Base-by-base conservation (phyloP, 1,140 invertebrate species). In the Pteromalus puparum region DNA sequence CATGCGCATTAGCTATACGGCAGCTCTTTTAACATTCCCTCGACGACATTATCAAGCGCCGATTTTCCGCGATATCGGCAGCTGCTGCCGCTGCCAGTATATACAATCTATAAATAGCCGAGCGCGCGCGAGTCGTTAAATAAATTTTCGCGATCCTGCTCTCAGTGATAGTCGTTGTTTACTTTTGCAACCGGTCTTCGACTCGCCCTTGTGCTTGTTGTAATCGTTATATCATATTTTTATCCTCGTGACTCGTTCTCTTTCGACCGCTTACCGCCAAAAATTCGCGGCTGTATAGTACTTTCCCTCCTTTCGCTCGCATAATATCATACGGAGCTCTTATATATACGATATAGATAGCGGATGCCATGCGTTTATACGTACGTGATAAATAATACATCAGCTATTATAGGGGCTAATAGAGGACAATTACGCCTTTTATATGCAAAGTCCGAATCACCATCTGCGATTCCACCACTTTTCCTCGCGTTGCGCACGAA, bases 341-440 rank as follows among this genome's bases (percentile, higher is more conserved):
- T 46, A 6, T 42, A 6, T 42, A 46, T 13, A 21, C 9, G 26
- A 48, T 48, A 77, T 72, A 78, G 61, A 70, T 72, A 78, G 68
- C 24, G 42, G 61, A 67, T 34, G 2, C 3, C 10, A 15, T 24
- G 24, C 30, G 26, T 74, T n/a, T n/a, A 28, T 24, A 53, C n/a
- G 26, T 76, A 38, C 6, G 30, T 10, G 42, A 72, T 81, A 73
- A 82, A 82, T 82, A 30, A 74, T 82, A 82, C 80, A 65, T 67
- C 30, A 61, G 30, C n/a, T 28, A 42, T 67, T 75, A 34, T 5
- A 70, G 65, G 38, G 42, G 10, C 65, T 70, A 77, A 34, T 83
- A 46, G 1, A 48, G 24, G 74, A 24, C 73, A 30, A 83, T 83
- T 83, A 48, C 38, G 74, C 30, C 18, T 46, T 77, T 68, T 21